Evolutionary conservation across 2,113 vertebrate species (phyloP).

Genomic region (Cyprinus carpio): DNA sequence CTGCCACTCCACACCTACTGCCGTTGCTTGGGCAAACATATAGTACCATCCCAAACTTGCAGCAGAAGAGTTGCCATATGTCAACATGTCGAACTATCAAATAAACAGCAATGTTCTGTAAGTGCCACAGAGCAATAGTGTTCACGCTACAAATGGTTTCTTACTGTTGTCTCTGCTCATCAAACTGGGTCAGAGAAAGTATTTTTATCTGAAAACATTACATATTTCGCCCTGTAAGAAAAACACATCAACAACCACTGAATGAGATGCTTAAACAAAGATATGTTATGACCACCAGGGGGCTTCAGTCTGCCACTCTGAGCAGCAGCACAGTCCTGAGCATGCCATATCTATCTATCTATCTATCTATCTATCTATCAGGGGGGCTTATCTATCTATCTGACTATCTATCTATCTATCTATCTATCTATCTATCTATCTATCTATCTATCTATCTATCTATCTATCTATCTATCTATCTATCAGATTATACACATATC

Average conservation of each 20-base stretch:
- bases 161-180: background rate
- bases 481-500: no score
- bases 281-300: background rate
- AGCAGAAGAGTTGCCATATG: background rate
- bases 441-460: no score
- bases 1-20: background rate
- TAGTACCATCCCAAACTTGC: background rate
- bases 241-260: background rate
- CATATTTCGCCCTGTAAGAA: background rate
- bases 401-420: no score
- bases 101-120: background rate
- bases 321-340: no score
- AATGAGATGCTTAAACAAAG: background rate
- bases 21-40: background rate
- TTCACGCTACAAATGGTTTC: background rate
- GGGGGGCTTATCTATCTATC: no score
- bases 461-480: no score
- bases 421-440: no score
- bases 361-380: background rate
- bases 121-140: background rate
- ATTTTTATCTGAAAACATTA: background rate
- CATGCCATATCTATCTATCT: no score
- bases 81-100: background rate
- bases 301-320: background rate
- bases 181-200: background rate